Percentiles rank a stretch among this genome's conserved stretches.
These are phyloP conservation scores for Alca torda DNA, from an alignment of 2,797 vertebrate species.

Conservation along the genomic window DNA sequence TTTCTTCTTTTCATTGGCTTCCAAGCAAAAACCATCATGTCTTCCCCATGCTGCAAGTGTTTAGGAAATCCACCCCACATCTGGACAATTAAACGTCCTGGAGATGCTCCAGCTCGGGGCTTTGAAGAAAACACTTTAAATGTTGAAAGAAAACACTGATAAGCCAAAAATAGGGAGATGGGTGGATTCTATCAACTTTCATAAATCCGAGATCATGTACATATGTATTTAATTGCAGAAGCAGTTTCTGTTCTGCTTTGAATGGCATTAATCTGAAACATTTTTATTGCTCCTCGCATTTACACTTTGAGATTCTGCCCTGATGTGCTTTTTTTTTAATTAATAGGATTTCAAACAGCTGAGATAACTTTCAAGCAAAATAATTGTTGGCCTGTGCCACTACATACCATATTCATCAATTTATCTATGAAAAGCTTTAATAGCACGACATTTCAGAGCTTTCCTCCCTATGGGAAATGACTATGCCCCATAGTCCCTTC, in stretches of 20 bases:
- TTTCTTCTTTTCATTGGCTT: constrained; percentile 32
- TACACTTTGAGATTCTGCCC: constrained; percentile 8
- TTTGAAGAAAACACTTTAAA: constrained; percentile 43
- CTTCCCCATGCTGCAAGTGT: neutral
- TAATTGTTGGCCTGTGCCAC: neutral
- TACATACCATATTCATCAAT: neutral
- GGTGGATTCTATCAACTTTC: constrained; percentile 31
- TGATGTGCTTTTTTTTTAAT: neutral
- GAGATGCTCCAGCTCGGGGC: neutral
- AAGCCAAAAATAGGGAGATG: constrained; percentile 27
- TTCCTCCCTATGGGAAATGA: neutral
- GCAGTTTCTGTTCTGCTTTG: constrained; percentile 38
- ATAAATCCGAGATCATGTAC: constrained; percentile 8
- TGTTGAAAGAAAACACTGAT: constrained; percentile 47
- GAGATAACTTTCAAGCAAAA: constrained; percentile 17
- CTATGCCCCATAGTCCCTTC: neutral
- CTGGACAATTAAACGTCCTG: constrained; percentile 30
- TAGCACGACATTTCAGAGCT: neutral
- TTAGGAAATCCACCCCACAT: constrained; percentile 21
- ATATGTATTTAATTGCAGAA: constrained; percentile 45
- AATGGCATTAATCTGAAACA: constrained; percentile 30
- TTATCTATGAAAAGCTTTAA: constrained; percentile 22
- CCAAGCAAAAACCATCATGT: constrained; percentile 5
- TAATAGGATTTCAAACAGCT: constrained; percentile 16
- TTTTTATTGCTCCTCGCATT: constrained; percentile 9